phyloP scores from a whole-genome alignment of 2,113 vertebrate genomes.

The Amphilophus citrinellus region DNA sequence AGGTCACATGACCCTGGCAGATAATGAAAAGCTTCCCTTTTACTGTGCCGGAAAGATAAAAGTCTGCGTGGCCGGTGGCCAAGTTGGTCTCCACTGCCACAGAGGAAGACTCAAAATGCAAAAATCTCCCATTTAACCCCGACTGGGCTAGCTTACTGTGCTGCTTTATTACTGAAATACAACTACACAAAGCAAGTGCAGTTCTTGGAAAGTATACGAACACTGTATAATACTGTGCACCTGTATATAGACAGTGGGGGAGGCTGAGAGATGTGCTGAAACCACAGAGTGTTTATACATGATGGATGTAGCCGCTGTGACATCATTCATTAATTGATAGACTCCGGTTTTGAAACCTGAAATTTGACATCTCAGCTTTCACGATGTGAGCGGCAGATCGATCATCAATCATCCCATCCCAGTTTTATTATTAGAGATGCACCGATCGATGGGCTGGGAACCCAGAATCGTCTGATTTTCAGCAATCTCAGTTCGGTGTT shows the following conservation, averaged over 20 bases:
- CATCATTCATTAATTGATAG: neutral
- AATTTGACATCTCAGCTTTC: neutral
- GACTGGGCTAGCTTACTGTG: neutral
- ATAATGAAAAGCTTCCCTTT: slow-evolving; percentile 39
- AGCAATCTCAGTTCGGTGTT: neutral
- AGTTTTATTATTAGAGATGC: too few species aligned
- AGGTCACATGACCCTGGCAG: slow-evolving; percentile 20
- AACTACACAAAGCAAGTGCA: neutral
- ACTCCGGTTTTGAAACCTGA: fast-evolving
- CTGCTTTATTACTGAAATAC: neutral
- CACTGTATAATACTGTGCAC: fast-evolving
- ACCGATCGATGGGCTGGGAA: too few species aligned
- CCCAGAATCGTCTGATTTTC: neutral
- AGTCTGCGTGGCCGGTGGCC: slow-evolving; percentile 40
- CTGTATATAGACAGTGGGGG: neutral
- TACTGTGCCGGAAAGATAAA: slow-evolving; percentile 45
- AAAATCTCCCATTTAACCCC: neutral
- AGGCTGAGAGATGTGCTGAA: neutral
- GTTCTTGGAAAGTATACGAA: neutral
- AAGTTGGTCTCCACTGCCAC: slow-evolving; percentile 14
- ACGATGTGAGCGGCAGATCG: fast-evolving
- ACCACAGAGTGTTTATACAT: neutral
- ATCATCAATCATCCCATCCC: too few species aligned
- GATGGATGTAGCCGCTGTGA: fast-evolving
- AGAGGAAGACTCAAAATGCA: neutral